These are phyloP conservation scores for Cosmopolites sordidus DNA, from an alignment of 2,888 invertebrate genomes.

Conservation along the genomic window DNA sequence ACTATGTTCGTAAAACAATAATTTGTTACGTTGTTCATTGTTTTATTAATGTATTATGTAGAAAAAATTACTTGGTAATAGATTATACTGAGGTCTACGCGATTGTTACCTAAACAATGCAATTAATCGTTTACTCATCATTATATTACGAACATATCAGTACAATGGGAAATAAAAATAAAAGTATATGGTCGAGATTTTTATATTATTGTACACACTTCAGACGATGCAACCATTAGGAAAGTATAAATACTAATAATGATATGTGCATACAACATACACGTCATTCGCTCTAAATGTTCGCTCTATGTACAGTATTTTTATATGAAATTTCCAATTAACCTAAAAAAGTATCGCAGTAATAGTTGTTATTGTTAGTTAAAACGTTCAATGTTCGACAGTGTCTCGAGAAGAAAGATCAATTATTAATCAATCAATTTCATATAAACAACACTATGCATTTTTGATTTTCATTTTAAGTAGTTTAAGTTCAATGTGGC, in stretches of 20 bases:
- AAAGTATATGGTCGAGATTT: conserved; percentile 43
- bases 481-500: background rate
- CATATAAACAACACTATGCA: background rate
- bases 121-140: background rate
- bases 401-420: background rate
- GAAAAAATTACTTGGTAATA: too few relatives aligned
- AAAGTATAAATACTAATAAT: conserved; percentile 49
- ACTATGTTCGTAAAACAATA: conserved; percentile 16
- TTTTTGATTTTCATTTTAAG: background rate
- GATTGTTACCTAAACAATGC: too few relatives aligned
- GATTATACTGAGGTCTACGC: too few relatives aligned
- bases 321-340: conserved; percentile 7
- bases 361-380: too few relatives aligned
- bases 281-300: conserved; percentile 37
- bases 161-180: background rate
- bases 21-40: background rate
- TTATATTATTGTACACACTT: conserved; percentile 44
- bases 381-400: too few relatives aligned
- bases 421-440: background rate
- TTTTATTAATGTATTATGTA: too few relatives aligned
- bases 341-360: too few relatives aligned
- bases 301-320: conserved; percentile 8
- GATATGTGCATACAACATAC: conserved; percentile 49
- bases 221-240: conserved; percentile 39
- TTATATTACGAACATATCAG: conserved; percentile 32